Conservation (phyloP, 2,113 vertebrate genomes). For the Argyrosomus japonicus region DNA sequence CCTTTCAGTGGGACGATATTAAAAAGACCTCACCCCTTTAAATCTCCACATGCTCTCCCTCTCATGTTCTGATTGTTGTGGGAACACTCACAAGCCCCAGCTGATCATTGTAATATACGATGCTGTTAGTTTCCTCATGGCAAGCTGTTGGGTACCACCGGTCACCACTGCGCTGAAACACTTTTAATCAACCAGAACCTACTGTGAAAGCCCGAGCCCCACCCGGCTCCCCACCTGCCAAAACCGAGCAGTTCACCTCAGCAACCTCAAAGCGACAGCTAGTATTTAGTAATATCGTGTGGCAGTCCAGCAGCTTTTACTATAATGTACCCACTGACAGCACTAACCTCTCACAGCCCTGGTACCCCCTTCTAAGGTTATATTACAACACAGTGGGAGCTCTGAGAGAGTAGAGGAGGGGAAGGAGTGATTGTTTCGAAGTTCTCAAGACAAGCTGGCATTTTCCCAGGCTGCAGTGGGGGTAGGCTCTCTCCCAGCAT, state of each 20-base stretch:
- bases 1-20: constrained; percentile 59
- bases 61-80: constrained; percentile 74
- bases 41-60: constrained; percentile 69
- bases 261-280: constrained; percentile 82
- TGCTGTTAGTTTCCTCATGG: constrained; percentile 70
- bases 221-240: constrained; percentile 72
- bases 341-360: constrained; percentile 71
- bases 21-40: constrained; percentile 70
- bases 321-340: constrained; percentile 77
- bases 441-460: constrained; percentile 78
- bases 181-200: constrained; percentile 84
- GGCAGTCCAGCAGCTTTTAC: constrained; percentile 67
- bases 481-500: constrained; percentile 78
- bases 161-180: constrained; percentile 73
- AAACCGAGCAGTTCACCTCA: constrained; percentile 80
- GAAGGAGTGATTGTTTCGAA: constrained; percentile 75
- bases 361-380: constrained; percentile 75
- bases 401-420: constrained; percentile 65
- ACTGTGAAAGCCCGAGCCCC: constrained; percentile 69
- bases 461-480: constrained; percentile 80
- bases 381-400: constrained; percentile 84
- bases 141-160: constrained; percentile 70
- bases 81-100: constrained; percentile 62
- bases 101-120: constrained; percentile 77
- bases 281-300: constrained; percentile 84